These are phyloP conservation scores for Oxyura jamaicensis DNA, from an alignment of 2,113 vertebrate genomes.

Conservation along the genomic window DNA sequence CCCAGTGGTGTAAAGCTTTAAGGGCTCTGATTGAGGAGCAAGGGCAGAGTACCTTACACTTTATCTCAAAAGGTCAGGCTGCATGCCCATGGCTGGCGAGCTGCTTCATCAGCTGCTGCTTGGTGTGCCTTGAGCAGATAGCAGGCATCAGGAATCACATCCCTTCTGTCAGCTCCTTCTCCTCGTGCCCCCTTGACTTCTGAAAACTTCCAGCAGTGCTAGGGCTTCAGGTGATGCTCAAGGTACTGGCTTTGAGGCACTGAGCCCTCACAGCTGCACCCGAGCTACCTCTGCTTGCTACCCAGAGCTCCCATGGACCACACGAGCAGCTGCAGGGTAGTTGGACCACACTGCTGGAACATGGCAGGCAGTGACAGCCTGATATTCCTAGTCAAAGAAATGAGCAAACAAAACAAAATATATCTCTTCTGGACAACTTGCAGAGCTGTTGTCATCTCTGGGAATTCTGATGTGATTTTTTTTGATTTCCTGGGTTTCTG, in stretches of 20 bases:
- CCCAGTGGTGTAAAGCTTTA: background rate
- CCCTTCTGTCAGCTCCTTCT: background rate
- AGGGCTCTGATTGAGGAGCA: background rate
- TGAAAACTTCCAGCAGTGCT: background rate
- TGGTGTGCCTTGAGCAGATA: background rate
- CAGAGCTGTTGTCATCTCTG: background rate
- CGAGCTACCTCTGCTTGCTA: background rate
- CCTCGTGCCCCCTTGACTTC: background rate
- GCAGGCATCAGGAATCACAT: background rate
- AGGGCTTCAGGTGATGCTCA: background rate
- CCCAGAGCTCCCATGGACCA: fast-evolving
- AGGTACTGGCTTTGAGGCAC: fast-evolving
- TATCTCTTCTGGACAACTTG: background rate
- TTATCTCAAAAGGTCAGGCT: conserved; percentile 16
- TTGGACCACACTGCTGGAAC: fast-evolving
- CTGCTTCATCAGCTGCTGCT: background rate
- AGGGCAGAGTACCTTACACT: background rate
- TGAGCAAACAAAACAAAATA: background rate
- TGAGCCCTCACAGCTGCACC: background rate
- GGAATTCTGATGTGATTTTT: background rate
- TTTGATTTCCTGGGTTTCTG: background rate
- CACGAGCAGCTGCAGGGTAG: background rate
- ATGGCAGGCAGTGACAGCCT: background rate
- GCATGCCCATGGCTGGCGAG: fast-evolving
- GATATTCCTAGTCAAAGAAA: background rate